Evolutionary conservation across 2,113 vertebrate species (phyloP).

Genomic region (Garra rufa): DNA sequence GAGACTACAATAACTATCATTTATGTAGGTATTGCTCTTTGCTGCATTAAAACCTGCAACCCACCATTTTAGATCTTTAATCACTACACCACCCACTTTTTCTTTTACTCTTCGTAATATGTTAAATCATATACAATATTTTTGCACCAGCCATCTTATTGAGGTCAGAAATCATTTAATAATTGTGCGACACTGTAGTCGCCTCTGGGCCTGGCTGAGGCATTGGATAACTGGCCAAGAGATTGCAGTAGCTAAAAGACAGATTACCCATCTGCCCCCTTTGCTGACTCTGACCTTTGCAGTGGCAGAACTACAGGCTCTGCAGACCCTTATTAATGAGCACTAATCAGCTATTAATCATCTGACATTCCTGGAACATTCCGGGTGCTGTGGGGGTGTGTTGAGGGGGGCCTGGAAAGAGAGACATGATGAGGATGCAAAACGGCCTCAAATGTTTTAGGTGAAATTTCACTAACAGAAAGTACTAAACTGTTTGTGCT

Average conservation of each 20-base stretch:
- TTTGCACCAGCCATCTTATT: constrained; percentile 3
- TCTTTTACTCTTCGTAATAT: no score
- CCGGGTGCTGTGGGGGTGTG: neutral
- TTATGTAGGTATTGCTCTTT: no score
- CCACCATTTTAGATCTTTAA: no score
- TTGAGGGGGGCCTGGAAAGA: neutral
- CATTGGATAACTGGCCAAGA: neutral
- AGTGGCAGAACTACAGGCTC: constrained; percentile 30
- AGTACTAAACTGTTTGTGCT: neutral
- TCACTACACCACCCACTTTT: no score
- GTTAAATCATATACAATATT: neutral
- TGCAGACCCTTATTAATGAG: constrained; percentile 13
- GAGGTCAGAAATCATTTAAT: neutral
- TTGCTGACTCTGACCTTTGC: constrained; percentile 41
- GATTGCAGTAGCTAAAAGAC: constrained; percentile 5
- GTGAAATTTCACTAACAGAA: neutral
- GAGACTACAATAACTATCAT: no score
- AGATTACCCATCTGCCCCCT: constrained; percentile 31
- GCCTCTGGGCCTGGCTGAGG: neutral
- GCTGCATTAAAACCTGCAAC: no score
- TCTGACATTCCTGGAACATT: constrained; percentile 26
- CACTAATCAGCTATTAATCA: constrained; percentile 39
- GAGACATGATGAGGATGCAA: neutral
- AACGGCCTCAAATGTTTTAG: constrained; percentile 1
- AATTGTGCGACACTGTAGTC: neutral